These are phyloP conservation scores for Hermodice carunculata DNA, from an alignment of 2,888 invertebrate genomes.

Conservation along the genomic window DNA sequence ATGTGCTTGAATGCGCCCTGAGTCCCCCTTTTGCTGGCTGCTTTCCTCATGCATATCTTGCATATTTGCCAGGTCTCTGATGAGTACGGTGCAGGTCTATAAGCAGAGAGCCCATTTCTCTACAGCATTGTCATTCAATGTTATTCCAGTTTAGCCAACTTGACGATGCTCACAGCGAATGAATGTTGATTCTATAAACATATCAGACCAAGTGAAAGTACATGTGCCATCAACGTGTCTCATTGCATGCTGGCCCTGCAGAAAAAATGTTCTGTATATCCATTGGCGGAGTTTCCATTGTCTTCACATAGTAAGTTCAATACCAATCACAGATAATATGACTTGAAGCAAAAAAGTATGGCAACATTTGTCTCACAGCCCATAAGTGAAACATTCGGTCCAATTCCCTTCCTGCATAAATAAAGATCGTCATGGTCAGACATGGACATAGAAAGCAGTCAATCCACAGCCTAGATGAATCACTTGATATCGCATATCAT, in stretches of 20 bases:
- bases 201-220: slow-evolving; percentile 14
- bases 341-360: slow-evolving; percentile 16
- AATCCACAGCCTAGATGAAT: slow-evolving; percentile 15
- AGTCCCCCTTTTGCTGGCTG: too few species aligned
- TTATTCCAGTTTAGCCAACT: slow-evolving; percentile 10
- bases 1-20: too few species aligned
- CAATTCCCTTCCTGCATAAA: slow-evolving; percentile 14
- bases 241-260: neutral
- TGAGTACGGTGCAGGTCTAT: neutral
- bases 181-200: slow-evolving; percentile 18
- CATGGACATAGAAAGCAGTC: slow-evolving; percentile 14
- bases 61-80: neutral
- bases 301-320: slow-evolving; percentile 10
- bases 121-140: slow-evolving; percentile 1
- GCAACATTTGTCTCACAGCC: slow-evolving; percentile 5
- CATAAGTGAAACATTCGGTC: neutral
- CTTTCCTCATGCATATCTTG: too few species aligned
- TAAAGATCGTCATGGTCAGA: slow-evolving; percentile 17
- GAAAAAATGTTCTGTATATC: too few species aligned
- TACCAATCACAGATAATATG: slow-evolving; percentile 13
- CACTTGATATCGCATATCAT: neutral
- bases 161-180: slow-evolving; percentile 12
- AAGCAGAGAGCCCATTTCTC: neutral
- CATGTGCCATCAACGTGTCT: slow-evolving; percentile 8
- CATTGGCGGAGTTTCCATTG: slow-evolving; percentile 9